Conservation (phyloP, 2,888 invertebrate species). For the Drepanosiphum platanoidis region DNA sequence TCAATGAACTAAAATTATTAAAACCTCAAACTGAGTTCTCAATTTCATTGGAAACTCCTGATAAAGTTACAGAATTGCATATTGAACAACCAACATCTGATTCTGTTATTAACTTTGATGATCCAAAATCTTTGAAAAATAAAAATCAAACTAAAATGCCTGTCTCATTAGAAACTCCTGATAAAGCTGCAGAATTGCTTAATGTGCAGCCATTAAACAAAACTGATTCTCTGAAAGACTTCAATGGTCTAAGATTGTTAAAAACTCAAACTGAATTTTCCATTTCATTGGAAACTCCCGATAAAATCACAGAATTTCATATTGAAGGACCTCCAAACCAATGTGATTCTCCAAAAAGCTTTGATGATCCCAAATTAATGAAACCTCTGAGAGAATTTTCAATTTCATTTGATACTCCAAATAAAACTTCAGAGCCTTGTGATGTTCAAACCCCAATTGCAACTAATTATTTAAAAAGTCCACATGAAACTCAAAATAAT, state of each 20-base stretch:
- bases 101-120: neutral
- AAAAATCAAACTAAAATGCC: neutral
- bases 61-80: slow-evolving; percentile 7
- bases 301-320: slow-evolving; percentile 3
- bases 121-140: neutral
- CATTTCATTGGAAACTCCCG: slow-evolving; percentile 36
- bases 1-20: neutral
- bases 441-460: neutral
- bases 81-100: neutral
- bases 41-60: slow-evolving; percentile 23
- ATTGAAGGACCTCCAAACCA: neutral
- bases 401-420: neutral
- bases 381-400: neutral
- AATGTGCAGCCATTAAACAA: neutral
- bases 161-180: slow-evolving; percentile 33
- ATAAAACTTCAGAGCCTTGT: neutral
- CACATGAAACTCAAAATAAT: neutral
- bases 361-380: slow-evolving; percentile 1
- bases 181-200: slow-evolving; percentile 4
- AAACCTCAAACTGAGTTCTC: neutral
- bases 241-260: neutral
- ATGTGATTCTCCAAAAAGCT: neutral
- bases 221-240: neutral
- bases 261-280: neutral
- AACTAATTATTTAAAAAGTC: neutral